Evolutionary conservation across 2,888 invertebrate genomes (phyloP), one percentile per base, ranked within the genome.

Genomic region (Campoplex capitator): DNA sequence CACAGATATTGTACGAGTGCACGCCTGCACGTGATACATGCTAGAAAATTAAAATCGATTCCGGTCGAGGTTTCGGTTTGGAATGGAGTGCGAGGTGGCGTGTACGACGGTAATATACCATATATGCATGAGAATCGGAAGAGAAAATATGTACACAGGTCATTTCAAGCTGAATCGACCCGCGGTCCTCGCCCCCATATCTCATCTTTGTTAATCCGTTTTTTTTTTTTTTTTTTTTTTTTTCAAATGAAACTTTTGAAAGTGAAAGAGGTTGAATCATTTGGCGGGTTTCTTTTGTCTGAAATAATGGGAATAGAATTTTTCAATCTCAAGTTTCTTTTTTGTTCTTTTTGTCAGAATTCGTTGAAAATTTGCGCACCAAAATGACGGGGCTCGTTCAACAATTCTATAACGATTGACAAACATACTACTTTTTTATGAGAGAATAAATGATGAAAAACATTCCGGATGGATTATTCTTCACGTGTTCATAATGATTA

Each of bases 1-100:
- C 51, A 51, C 38, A 28, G 35, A 51, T 32, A 35, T 56, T 62
- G 45, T 45, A 11, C 45, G 11, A 45, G 45, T 45, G 51, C 81
- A 65, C 71, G 65, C 56, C 68, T 71, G 58, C 71, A 38, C 68
- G 58, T 75, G 70, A 76, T 70, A 56, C 70, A 83, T 62, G 23
- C 58, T 51, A 42, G 71, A 70, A 85, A 85, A 87, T 87, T 85
- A 83, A 85, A 87, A 85, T 87, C 85, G 85, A 87, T 87, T 85
- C 71, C 58, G 70, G 71, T 87, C 71, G 81, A 70, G 78, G 51
- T 74, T 87, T 82, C 62, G 54, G 4, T 9, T 62, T 7, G 48
- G n/a, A 35, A 32, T 51, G 54, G 68, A 76, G 84, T 62, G 51
- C 32, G 86, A 45, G 84, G n/a, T 87, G 51, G 81, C 84, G 78